phyloP scores from a whole-genome alignment of 2,113 vertebrate species.

The Myanophis thanlyinensis region DNA sequence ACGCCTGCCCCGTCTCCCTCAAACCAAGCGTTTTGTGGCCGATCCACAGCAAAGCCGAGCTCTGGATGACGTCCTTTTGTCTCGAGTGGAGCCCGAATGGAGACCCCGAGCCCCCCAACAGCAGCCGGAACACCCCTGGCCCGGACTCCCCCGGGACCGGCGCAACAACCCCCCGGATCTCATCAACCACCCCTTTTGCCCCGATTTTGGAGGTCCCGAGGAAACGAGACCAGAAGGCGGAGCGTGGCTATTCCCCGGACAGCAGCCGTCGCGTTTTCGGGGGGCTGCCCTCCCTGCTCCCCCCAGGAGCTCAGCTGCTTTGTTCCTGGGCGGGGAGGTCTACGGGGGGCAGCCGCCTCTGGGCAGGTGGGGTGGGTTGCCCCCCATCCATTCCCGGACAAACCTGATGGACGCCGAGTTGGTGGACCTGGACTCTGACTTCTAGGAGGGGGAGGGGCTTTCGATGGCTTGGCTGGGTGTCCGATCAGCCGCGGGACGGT shows the following conservation, averaged over 20 bases:
- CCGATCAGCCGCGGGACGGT: neutral
- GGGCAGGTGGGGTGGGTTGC: slow-evolving; percentile 66
- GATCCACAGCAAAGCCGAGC: slow-evolving; percentile 55
- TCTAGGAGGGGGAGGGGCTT: slow-evolving; percentile 62
- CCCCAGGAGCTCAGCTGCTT: neutral
- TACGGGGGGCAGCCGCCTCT: slow-evolving; percentile 64
- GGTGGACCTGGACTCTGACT: slow-evolving; percentile 89
- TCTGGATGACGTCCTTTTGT: slow-evolving; percentile 67
- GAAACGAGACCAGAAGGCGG: slow-evolving; percentile 20
- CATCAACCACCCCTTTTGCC: slow-evolving; percentile 72
- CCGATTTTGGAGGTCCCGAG: slow-evolving; percentile 53
- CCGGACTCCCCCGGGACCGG: slow-evolving; percentile 30
- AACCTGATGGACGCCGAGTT: slow-evolving; percentile 91
- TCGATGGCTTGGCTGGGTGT: neutral
- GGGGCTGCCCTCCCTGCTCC: slow-evolving; percentile 39
- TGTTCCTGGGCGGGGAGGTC: slow-evolving; percentile 51
- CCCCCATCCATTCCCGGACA: slow-evolving; percentile 88
- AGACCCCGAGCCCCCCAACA: slow-evolving; percentile 39
- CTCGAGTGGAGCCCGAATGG: slow-evolving; percentile 64
- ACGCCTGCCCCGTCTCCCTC: slow-evolving; percentile 83
- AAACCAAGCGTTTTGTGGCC: slow-evolving; percentile 81
- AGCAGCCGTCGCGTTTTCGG: slow-evolving; percentile 46
- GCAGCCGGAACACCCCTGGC: slow-evolving; percentile 48
- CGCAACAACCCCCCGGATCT: slow-evolving; percentile 59
- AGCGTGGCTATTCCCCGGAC: slow-evolving; percentile 2